A percentile compares a stretch with the other conserved stretches of the same genome.
Evolutionary conservation across 2,888 invertebrate genomes (phyloP).

Genomic region (Nebria salina): DNA sequence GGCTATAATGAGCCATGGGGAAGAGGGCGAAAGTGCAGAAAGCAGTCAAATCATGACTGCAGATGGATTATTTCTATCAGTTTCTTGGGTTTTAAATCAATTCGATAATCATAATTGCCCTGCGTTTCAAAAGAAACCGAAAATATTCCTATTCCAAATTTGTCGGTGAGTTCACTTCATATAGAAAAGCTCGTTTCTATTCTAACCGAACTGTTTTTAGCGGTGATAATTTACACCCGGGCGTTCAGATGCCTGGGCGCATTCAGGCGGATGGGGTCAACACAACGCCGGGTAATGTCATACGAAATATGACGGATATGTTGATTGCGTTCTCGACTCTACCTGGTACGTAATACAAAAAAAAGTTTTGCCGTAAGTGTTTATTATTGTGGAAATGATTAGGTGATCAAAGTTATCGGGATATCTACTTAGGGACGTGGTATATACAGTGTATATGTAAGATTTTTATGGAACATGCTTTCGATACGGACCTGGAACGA

Average conservation of each 20-base stretch:
- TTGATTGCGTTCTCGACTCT: slow-evolving; percentile 74
- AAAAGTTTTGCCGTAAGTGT: background rate
- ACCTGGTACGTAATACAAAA: slow-evolving; percentile 61
- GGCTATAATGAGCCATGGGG: slow-evolving; percentile 75
- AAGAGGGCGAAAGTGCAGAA: slow-evolving; percentile 60
- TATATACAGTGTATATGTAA: slow-evolving; percentile 75
- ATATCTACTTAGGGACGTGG: slow-evolving; percentile 72
- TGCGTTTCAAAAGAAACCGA: slow-evolving; percentile 69
- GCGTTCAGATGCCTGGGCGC: slow-evolving; percentile 49
- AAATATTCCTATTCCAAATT: slow-evolving; percentile 78
- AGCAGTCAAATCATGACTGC: slow-evolving; percentile 70
- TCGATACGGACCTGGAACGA: slow-evolving; percentile 71
- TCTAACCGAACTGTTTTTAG: slow-evolving; percentile 48
- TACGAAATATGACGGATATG: slow-evolving; percentile 66
- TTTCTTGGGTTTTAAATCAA: slow-evolving; percentile 67
- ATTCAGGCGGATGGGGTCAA: slow-evolving; percentile 53
- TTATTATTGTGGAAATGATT: slow-evolving; percentile 35
- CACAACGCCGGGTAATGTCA: slow-evolving; percentile 51
- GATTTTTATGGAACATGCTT: slow-evolving; percentile 72
- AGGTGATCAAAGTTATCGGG: slow-evolving; percentile 72
- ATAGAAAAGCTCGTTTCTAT: background rate
- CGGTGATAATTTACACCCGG: slow-evolving; percentile 54
- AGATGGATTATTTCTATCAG: slow-evolving; percentile 66
- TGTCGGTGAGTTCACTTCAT: slow-evolving; percentile 65
- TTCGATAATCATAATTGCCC: slow-evolving; percentile 69